Base-by-base conservation (phyloP, 2,113 vertebrate species). In the Ochotona princeps region DNA sequence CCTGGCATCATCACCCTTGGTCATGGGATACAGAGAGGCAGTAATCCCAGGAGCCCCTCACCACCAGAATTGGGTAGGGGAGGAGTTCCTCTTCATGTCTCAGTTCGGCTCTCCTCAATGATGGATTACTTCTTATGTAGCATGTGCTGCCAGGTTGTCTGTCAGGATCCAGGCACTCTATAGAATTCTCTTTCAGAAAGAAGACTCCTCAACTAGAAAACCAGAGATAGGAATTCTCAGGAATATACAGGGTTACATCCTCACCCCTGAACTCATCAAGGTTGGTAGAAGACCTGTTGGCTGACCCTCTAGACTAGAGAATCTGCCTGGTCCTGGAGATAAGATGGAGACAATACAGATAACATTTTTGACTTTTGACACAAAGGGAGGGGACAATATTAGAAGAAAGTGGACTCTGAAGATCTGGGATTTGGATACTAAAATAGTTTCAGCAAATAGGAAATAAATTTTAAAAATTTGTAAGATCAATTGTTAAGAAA, bases 391-490 rank as follows among this genome's bases (percentile, higher is more conserved):
- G 4, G 5, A 1, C 51, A 23, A 7, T 92, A 67, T 30, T 51
- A 80, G 75, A 89, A 15, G 49, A 85, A 57, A 85, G 44, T 63
- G 32, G 13, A 30, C 4, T 23, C 63, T 86, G 72, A 85, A 79
- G 47, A 49, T 75, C 32, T 30, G 35, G 63, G 65, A 44, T 47
- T 67, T 25, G 28, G 49, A 85, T 73, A 13, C n/a, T 76, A 44
- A 65, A 66, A 80, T 9, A 61, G 4, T 44, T 83, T 84, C 21
- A 57, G 26, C 44, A 73, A 84, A 57, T 23, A 17, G 67, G 25
- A 80, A 66, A 57, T 69, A 44, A 87, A 44, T 67, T 65, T 15
- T 5, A 70, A 14, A 93, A 76, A 17, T 73, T 72, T 69, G 81
- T 6, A 76, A 47, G 8, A 20, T 2, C 2, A 38, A 2, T 75